Evolutionary conservation across 2,113 vertebrate species (phyloP).

Genomic region (Gobiocypris rarus): DNA sequence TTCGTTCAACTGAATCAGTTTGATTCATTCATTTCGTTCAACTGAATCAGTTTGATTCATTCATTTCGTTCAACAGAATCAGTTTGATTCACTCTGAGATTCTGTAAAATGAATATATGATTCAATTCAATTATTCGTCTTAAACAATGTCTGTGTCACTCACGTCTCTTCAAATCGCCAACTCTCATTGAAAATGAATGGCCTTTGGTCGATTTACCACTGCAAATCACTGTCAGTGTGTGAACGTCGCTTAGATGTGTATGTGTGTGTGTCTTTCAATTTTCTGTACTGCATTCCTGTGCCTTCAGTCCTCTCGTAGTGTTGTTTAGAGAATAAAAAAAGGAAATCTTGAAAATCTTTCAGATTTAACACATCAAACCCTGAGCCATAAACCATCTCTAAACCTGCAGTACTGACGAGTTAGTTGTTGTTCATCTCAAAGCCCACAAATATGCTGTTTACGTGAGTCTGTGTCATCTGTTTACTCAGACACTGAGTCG

Average conservation of each 20-base stretch:
- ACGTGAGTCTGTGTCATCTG: neutral
- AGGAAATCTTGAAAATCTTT: neutral
- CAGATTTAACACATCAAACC: no score
- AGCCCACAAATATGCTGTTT: neutral
- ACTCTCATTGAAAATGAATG: neutral
- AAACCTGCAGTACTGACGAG: neutral
- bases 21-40: neutral
- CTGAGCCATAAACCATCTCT: neutral
- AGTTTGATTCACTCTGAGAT: neutral
- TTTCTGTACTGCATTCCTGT: no score
- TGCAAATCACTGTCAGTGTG: neutral
- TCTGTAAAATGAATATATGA: neutral
- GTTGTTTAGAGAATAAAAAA: neutral
- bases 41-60: neutral
- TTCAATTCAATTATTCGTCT: neutral
- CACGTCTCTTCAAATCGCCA: neutral
- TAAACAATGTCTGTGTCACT: no score
- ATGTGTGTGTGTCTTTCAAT: no score
- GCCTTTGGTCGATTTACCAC: neutral
- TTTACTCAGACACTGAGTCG: neutral
- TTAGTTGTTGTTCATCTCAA: neutral
- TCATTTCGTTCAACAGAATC: neutral
- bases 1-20: neutral
- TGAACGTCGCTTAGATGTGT: neutral
- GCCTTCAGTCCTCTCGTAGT: neutral